A percentile compares a stretch with the other conserved stretches of the same genome.
phyloP scores from a whole-genome alignment of 2,888 invertebrate species.

The Pterostichus niger region DNA sequence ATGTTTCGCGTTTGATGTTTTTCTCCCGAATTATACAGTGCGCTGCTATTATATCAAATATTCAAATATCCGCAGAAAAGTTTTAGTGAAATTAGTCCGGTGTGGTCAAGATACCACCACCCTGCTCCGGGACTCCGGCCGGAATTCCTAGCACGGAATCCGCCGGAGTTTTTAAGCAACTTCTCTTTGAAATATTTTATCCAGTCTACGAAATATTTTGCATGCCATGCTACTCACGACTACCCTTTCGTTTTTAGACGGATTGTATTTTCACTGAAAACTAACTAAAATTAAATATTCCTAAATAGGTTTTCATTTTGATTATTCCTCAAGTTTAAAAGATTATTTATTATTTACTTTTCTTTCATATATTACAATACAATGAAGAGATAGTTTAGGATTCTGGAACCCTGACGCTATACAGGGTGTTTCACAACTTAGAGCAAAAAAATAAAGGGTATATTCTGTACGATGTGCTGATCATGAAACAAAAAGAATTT shows the following conservation, averaged over 20 bases:
- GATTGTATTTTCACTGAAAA: conserved; percentile 14
- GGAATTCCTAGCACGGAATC: conserved; percentile 65
- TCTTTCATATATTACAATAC: too few species aligned
- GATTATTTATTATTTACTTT: too few species aligned
- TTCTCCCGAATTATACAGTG: conserved; percentile 53
- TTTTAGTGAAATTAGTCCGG: conserved; percentile 66
- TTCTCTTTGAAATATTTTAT: conserved; percentile 67
- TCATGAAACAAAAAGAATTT: too few species aligned
- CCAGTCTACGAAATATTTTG: conserved; percentile 60
- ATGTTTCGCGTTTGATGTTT: conserved; percentile 57
- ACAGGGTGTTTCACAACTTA: too few species aligned
- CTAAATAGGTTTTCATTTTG: conserved; percentile 7
- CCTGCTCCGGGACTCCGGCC: conserved; percentile 19
- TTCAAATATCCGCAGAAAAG: conserved; percentile 65
- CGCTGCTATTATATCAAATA: conserved; percentile 63
- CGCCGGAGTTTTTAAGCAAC: conserved; percentile 66
- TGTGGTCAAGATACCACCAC: conserved; percentile 59
- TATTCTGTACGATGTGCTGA: too few species aligned
- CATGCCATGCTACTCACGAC: conserved; percentile 52
- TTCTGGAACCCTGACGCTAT: too few species aligned
- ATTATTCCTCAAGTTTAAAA: background rate
- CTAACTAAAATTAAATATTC: conserved; percentile 5
- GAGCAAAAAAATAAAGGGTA: too few species aligned
- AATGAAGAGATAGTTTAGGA: too few species aligned
- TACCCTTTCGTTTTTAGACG: conserved; percentile 4